phyloP scores from a whole-genome alignment of 2,888 invertebrate genomes.

The Cataglyphis cursor region DNA sequence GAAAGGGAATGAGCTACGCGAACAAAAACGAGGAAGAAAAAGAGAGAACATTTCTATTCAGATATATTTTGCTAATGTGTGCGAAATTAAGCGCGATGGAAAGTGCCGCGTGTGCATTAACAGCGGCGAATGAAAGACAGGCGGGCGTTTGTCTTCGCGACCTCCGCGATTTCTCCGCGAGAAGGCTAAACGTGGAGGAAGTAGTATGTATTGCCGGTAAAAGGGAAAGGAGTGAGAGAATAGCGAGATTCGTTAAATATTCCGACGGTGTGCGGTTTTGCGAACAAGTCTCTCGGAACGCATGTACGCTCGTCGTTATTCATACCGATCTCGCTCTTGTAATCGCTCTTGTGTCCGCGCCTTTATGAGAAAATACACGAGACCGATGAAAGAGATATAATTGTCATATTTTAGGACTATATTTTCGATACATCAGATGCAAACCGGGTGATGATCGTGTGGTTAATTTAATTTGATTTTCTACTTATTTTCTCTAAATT shows the following conservation, averaged over 20 bases:
- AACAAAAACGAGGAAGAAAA: not conserved
- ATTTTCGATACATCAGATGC: not conserved
- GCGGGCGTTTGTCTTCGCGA: conserved; percentile 58
- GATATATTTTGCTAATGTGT: conserved; percentile 23
- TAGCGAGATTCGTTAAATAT: conserved; percentile 14
- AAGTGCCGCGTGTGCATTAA: conserved; percentile 15
- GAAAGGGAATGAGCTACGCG: not conserved
- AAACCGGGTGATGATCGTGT: not conserved
- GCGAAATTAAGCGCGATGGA: conserved; percentile 41
- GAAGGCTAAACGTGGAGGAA: conserved; percentile 54
- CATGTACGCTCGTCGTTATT: not conserved
- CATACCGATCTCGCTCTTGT: conserved; percentile 16
- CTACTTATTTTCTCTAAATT: not conserved
- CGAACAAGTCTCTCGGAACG: conserved; percentile 21
- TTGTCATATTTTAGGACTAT: not conserved
- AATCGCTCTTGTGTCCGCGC: not conserved
- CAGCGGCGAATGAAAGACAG: not conserved
- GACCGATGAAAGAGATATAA: not conserved
- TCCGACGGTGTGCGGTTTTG: conserved; percentile 23
- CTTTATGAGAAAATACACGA: not conserved
- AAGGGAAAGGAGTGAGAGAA: conserved; percentile 67
- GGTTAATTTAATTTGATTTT: not conserved
- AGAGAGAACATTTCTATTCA: conserved; percentile 2
- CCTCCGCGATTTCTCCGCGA: conserved; percentile 71
- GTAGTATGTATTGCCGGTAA: conserved; percentile 53